A percentile compares a stretch with the other conserved stretches of the same genome.
These are phyloP conservation scores for Blastomussa wellsi DNA, from an alignment of 92 coral and sea anemone species.

Conservation along the genomic window DNA sequence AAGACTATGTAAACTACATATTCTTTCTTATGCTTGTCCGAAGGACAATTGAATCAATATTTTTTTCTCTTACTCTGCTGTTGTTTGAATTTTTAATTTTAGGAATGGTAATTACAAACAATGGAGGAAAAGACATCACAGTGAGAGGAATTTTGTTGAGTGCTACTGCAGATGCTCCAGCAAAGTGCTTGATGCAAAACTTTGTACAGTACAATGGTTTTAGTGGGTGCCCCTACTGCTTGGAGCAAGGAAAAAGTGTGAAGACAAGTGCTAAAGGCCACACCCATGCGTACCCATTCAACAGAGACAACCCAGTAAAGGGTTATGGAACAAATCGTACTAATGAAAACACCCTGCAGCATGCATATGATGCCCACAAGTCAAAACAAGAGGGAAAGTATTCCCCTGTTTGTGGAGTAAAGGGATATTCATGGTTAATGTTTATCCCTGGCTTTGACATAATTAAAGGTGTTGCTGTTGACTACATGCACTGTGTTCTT, in stretches of 20 bases:
- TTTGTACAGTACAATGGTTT: slow-evolving; percentile 67
- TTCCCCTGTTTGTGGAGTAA: slow-evolving; percentile 63
- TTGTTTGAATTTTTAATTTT: no score
- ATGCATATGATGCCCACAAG: slow-evolving; percentile 52
- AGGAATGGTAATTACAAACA: slow-evolving; percentile 36
- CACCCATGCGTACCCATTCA: slow-evolving; percentile 57
- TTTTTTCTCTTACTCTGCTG: not conserved
- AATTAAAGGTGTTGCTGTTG: slow-evolving; percentile 56
- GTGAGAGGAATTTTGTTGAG: slow-evolving; percentile 42
- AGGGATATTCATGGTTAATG: slow-evolving; percentile 70
- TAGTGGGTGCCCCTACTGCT: slow-evolving; percentile 71
- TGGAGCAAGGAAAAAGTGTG: slow-evolving; percentile 42
- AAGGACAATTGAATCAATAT: slow-evolving; percentile 1
- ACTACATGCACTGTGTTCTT: slow-evolving; percentile 73
- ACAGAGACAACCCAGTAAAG: slow-evolving; percentile 40
- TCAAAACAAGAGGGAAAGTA: slow-evolving; percentile 45
- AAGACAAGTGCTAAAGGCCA: slow-evolving; percentile 50
- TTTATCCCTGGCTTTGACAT: slow-evolving; percentile 79
- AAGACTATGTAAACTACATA: no score
- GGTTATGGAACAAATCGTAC: slow-evolving; percentile 51
- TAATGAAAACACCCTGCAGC: slow-evolving; percentile 57
- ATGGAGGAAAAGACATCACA: slow-evolving; percentile 25
- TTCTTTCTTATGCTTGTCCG: no score
- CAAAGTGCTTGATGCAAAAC: slow-evolving; percentile 61
- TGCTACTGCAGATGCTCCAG: slow-evolving; percentile 72